A percentile compares a stretch with the other conserved stretches of the same genome.
Conservation (phyloP, 2,113 vertebrate species). For the Felis chaus region DNA sequence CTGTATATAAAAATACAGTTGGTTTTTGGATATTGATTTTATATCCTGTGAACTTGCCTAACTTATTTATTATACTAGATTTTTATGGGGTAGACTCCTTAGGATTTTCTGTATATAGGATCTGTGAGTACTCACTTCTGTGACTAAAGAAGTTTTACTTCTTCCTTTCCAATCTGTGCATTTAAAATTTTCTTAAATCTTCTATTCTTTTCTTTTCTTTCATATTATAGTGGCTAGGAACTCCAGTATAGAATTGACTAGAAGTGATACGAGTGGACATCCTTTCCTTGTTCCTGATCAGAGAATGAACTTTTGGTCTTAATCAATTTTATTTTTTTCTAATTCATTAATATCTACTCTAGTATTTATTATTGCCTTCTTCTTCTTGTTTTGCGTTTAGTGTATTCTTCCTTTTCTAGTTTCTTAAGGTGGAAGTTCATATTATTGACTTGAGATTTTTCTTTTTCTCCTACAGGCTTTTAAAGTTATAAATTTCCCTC, state of each 20-base stretch:
- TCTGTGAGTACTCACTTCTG: neutral
- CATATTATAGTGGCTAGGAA: neutral
- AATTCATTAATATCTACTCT: conserved; percentile 8
- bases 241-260: neutral
- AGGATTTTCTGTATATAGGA: neutral
- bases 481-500: neutral
- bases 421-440: conserved; percentile 16
- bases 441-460: neutral
- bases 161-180: neutral
- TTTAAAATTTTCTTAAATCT: neutral
- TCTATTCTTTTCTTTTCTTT: neutral
- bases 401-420: neutral
- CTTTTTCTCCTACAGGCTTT: neutral
- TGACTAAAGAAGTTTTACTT: neutral
- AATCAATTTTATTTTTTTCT: neutral
- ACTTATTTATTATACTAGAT: neutral
- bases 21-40: neutral
- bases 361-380: conserved; percentile 1
- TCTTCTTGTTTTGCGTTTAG: neutral
- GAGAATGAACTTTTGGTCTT: neutral
- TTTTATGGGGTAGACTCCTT: neutral
- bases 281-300: neutral
- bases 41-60: neutral
- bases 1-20: neutral
- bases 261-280: neutral